phyloP scores from a whole-genome alignment of 1,140 invertebrate species.

The Acyrthosiphon pisum region DNA sequence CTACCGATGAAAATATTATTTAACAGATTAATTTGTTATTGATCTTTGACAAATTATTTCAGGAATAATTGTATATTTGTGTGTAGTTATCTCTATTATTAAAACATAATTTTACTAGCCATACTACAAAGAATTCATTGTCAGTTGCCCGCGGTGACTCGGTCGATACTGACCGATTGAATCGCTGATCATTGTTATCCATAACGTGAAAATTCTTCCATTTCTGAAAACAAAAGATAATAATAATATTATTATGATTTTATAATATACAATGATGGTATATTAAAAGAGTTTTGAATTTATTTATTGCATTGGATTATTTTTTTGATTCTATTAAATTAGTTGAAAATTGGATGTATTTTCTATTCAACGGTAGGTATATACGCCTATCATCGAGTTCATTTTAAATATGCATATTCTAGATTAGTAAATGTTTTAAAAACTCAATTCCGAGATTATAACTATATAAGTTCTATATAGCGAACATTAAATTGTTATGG shows the following conservation, averaged over 20 bases:
- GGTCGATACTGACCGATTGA: neutral
- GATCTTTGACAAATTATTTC: neutral
- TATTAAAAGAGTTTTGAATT: neutral
- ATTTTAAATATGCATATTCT: neutral
- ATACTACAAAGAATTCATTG: neutral
- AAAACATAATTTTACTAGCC: neutral
- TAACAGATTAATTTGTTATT: neutral
- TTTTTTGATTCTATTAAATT: too few species aligned
- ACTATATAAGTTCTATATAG: neutral
- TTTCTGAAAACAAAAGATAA: constrained; percentile 11
- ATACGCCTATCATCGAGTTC: too few species aligned
- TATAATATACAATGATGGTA: too few species aligned
- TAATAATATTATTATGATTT: too few species aligned
- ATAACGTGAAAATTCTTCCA: neutral
- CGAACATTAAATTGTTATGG: too few species aligned
- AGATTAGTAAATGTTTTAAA: neutral
- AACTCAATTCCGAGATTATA: neutral
- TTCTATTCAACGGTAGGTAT: neutral
- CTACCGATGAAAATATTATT: neutral
- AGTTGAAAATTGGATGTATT: neutral
- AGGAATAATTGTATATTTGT: neutral
- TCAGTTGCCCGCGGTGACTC: too few species aligned
- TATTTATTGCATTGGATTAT: neutral
- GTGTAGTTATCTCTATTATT: neutral
- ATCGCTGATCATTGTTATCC: constrained; percentile 8